A percentile compares a stretch with the other conserved stretches of the same genome.
Conservation (phyloP, 2,888 invertebrate species). For the Hyposoter didymator region DNA sequence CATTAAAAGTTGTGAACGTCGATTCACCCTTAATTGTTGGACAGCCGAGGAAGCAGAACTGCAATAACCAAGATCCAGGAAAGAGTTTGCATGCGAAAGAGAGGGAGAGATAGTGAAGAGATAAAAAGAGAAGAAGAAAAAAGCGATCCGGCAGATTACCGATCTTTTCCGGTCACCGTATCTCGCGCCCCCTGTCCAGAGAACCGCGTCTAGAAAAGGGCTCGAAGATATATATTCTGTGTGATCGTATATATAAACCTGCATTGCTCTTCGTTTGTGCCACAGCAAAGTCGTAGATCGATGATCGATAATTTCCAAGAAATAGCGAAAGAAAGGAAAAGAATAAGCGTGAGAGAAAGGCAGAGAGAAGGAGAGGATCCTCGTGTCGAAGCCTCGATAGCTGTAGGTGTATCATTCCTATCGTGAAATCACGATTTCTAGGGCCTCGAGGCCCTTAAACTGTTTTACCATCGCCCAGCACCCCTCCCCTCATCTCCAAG, state of each 20-base stretch:
- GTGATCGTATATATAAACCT: neutral
- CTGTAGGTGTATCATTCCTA: slow-evolving; percentile 63
- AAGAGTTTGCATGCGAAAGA: neutral
- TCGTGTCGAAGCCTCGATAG: slow-evolving; percentile 40
- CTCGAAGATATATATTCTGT: neutral
- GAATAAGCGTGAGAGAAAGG: slow-evolving; percentile 5
- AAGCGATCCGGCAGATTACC: slow-evolving; percentile 14
- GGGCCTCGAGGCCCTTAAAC: slow-evolving; percentile 53
- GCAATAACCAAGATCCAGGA: neutral
- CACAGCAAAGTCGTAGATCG: slow-evolving; percentile 49
- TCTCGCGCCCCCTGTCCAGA: slow-evolving; percentile 1
- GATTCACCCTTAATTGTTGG: slow-evolving; percentile 80
- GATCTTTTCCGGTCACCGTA: slow-evolving; percentile 38
- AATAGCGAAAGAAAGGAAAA: slow-evolving; percentile 55
- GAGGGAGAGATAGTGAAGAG: slow-evolving; percentile 16
- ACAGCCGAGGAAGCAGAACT: slow-evolving; percentile 68
- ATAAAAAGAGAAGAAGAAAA: neutral
- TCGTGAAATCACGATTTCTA: slow-evolving; percentile 64
- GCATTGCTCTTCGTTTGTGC: slow-evolving; percentile 39
- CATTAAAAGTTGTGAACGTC: slow-evolving; percentile 18
- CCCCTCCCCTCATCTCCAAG: neutral
- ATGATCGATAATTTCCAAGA: slow-evolving; percentile 67
- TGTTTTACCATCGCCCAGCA: slow-evolving; percentile 3
- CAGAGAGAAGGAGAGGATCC: slow-evolving; percentile 26
- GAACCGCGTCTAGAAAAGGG: neutral